Evolutionary conservation across 2,797 vertebrate genomes (phyloP), one percentile per base, ranked within the genome.

Genomic region (Lagocephalus sceleratus): DNA sequence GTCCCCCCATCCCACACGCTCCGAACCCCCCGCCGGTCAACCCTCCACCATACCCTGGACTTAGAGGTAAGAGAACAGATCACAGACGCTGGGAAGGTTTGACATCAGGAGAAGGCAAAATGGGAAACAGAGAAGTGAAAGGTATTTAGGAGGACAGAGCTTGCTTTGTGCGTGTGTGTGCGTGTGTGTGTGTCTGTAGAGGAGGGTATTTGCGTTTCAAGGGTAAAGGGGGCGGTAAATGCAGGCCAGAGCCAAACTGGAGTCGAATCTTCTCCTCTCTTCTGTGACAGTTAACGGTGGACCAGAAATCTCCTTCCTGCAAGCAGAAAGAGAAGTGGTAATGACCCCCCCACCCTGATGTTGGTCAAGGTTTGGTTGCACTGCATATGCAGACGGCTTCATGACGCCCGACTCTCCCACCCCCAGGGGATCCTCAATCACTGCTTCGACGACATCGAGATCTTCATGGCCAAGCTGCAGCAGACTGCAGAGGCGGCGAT

Each of bases 361-460:
- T n/a, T 42, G 10, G 40, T 19, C 10, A 6, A 42, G n/a, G 2
- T 32, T 20, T 17, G 21, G 20, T 42, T 21, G 42, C 16, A 14
- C 1, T 38, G 40, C 5, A 2, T 3, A 47, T 17, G 64, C 16
- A 17, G 20, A 11, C 48, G 5, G 29, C 5, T 2, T 48, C 41
- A 63, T 2, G 26, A 60, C 39, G 22, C 9, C 23, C 22, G n/a
- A 25, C 23, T 58, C 14, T 61, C 15, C n/a, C 12, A 32, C 20
- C 51, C 32, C 54, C 75, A 96, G 94, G 89, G 87, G n/a, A 89
- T 95, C 52, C 87, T 97, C 62, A 97, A 97, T 69, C 94, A 92
- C 71, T 91, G 94, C 42, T 94, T 97, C 2, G 93, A 95, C 2
- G 94, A 97, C 66, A 92, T 96, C 2, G 95, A 96, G 83, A 48